Conservation (phyloP, 2,113 vertebrate species). For the Hiodon tergisus region DNA sequence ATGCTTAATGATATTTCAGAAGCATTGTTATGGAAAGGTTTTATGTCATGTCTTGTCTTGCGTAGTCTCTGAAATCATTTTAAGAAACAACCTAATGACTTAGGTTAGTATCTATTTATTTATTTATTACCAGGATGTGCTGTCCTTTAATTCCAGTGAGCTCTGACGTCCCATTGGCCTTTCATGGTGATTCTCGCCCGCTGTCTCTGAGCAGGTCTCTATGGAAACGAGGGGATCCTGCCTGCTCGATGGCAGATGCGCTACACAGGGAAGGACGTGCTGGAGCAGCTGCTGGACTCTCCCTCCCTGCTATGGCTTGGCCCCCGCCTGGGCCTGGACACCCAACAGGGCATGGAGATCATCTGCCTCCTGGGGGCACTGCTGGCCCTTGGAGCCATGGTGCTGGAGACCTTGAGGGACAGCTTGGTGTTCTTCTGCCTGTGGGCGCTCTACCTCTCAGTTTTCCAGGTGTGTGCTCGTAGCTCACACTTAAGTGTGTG, state of each 20-base stretch:
- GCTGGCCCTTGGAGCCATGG: slow-evolving; percentile 62
- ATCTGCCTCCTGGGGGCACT: slow-evolving; percentile 70
- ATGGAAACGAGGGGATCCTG: slow-evolving; percentile 79
- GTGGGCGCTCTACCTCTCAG: slow-evolving; percentile 72
- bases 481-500: background rate
- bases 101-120: background rate
- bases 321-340: slow-evolving; percentile 75
- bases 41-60: too few species aligned
- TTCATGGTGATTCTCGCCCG: background rate
- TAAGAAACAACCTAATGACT: too few species aligned
- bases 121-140: background rate
- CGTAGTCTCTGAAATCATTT: too few species aligned
- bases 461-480: slow-evolving; percentile 67
- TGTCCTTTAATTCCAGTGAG: background rate
- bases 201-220: slow-evolving; percentile 67
- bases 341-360: slow-evolving; percentile 80
- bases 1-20: too few species aligned
- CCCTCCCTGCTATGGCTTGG: slow-evolving; percentile 85
- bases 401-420: slow-evolving; percentile 63
- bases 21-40: too few species aligned
- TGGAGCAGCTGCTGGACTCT: slow-evolving; percentile 68
- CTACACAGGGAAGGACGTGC: slow-evolving; percentile 64
- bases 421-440: slow-evolving; percentile 74
- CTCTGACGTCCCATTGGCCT: background rate
- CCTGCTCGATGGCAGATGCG: slow-evolving; percentile 72